phyloP scores from a whole-genome alignment of 2,888 invertebrate species.

The Microctonus aethiopoides region DNA sequence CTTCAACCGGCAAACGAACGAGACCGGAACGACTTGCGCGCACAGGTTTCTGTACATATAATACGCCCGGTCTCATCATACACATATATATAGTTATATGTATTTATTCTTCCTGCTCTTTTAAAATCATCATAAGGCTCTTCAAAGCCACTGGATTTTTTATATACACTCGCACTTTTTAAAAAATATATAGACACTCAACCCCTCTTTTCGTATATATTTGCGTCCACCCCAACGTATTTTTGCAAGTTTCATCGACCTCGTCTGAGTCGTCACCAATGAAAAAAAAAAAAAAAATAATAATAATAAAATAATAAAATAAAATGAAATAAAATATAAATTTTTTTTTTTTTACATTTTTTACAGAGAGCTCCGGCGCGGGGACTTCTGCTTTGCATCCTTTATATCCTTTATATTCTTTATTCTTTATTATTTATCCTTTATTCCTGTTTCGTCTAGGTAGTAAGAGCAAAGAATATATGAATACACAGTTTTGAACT shows the following conservation, averaged over 20 bases:
- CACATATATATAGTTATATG: background rate
- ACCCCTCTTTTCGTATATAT: background rate
- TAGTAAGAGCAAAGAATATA: constrained; percentile 50
- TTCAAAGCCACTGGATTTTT: background rate
- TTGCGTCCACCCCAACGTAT: constrained; percentile 46
- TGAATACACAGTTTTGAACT: constrained; percentile 50
- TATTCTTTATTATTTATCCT: constrained; percentile 56
- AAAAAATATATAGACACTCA: constrained; percentile 23
- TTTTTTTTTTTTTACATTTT: constrained; percentile 40
- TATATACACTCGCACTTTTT: background rate
- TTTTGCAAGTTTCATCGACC: constrained; percentile 48
- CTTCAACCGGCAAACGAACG: constrained; percentile 15
- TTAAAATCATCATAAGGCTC: background rate
- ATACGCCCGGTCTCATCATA: background rate
- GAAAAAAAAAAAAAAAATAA: background rate
- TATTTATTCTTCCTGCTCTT: constrained; percentile 1
- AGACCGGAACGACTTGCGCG: constrained; percentile 18
- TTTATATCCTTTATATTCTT: constrained; percentile 56
- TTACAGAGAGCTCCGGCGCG: constrained; percentile 22
- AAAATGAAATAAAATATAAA: no score
- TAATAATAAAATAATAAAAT: constrained; percentile 22
- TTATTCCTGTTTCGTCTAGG: constrained; percentile 48
- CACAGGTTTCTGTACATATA: background rate
- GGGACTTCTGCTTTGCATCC: constrained; percentile 48
- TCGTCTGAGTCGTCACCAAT: constrained; percentile 37